phyloP scores from a whole-genome alignment of 2,888 invertebrate genomes.

The Cantharis rustica region DNA sequence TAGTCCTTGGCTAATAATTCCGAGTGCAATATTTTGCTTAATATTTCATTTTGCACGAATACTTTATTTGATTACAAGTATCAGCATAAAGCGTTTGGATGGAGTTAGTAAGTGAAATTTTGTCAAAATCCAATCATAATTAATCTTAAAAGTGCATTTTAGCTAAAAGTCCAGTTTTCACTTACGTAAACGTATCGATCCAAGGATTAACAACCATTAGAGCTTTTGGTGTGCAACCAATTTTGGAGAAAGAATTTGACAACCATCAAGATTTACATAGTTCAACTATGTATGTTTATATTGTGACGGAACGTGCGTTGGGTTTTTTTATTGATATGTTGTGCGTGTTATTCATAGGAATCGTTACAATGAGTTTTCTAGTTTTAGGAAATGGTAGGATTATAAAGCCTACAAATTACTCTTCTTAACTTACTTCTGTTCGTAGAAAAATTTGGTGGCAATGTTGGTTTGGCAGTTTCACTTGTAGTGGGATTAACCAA shows the following conservation, averaged over 20 bases:
- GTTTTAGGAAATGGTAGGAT: conserved; percentile 63
- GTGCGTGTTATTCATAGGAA: conserved; percentile 82
- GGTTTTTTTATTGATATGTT: conserved; percentile 91
- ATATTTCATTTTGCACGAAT: conserved; percentile 58
- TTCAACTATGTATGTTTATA: conserved; percentile 80
- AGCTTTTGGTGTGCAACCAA: conserved; percentile 81
- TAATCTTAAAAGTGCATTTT: conserved; percentile 35
- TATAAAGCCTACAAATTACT: not conserved
- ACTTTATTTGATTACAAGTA: conserved; percentile 78
- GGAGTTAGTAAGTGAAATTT: conserved; percentile 72
- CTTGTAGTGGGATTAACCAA: conserved; percentile 51
- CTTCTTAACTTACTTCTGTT: not conserved
- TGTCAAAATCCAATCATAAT: not conserved
- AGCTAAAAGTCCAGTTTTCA: conserved; percentile 96
- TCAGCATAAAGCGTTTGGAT: conserved; percentile 81
- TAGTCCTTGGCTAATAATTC: not conserved
- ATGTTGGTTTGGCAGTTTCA: conserved; percentile 53
- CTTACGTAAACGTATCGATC: conserved; percentile 85
- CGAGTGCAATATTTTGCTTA: not conserved
- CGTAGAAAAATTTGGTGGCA: conserved; percentile 50
- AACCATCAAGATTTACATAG: conserved; percentile 84
- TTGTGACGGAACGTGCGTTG: conserved; percentile 89
- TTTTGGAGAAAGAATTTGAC: conserved; percentile 80
- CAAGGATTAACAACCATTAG: conserved; percentile 91
- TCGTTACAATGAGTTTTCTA: conserved; percentile 86